Evolutionary conservation across 1,140 invertebrate genomes (phyloP), one percentile per base, ranked within the genome.

Genomic region (Aphis gossypii): DNA sequence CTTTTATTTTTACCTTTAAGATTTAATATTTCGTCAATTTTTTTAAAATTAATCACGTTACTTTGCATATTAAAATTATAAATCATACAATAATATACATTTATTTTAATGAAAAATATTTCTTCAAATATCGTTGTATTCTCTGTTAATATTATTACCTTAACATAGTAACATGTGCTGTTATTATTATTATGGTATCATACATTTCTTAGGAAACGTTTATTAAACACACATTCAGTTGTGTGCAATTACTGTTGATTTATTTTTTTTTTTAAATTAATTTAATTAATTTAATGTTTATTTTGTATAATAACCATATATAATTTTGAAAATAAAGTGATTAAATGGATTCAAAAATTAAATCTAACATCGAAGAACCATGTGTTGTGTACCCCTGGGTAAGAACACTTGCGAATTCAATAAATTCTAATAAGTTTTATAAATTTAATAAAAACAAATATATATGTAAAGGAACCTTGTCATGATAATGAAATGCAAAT

Each of bases 301-400:
- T 25, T 87, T 46, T 46, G 2, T 11, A 25, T 11, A 41, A 41
- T 41, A 41, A 41, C 38, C 38, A 11, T 7, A 30, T n/a, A 46
- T 87, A n/a, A 46, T 87, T 86, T 30, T n/a, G 23, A 25, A 30
- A 46, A 20, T 18, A 46, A 18, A 88, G 11, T 51, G 25, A 48
- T 51, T 35, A 21, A 35, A 87, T 48, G 86, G 20, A 48, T 18
- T 41, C 44, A 18, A 3, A 18, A n/a, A 88, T 20, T 48, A 2
- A 20, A 30, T 8, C 46, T 8, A 48, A 88, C 54, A 41, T n/a
- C 5, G 87, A 54, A 56, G n/a, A 56, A 56, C 87, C 35, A 9
- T 89, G 87, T 23, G 21, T 89, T 41, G 35, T 54, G 4, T 89
- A 89, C 38, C 87, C 87, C 23, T 89, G 87, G 87, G 87, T 89